Percentiles rank a stretch among this genome's conserved stretches.
phyloP scores from a whole-genome alignment of 2,113 vertebrate genomes.

The Mirounga angustirostris region DNA sequence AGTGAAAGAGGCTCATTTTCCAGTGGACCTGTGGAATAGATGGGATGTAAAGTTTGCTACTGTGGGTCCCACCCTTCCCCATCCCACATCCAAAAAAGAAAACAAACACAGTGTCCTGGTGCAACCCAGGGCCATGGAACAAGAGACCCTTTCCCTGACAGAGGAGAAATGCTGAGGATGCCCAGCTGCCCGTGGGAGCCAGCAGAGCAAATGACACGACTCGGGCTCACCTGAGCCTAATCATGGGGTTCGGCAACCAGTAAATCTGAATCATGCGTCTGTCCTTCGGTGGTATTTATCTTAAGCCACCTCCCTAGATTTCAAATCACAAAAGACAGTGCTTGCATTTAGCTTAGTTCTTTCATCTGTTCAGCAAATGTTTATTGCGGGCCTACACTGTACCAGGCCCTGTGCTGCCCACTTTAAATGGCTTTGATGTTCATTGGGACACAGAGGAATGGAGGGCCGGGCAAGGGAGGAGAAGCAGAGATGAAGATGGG shows the following conservation, averaged over 20 bases:
- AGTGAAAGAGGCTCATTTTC: neutral
- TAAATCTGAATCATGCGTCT: rapidly evolving
- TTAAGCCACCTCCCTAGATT: neutral
- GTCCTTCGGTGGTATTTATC: neutral
- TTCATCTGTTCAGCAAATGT: neutral
- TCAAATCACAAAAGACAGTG: conserved; percentile 19
- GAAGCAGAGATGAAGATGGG: neutral
- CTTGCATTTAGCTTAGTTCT: neutral
- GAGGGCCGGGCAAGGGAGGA: neutral
- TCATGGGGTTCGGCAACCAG: rapidly evolving
- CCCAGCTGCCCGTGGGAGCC: rapidly evolving
- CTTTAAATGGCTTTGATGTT: neutral
- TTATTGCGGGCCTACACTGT: neutral
- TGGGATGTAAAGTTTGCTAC: rapidly evolving
- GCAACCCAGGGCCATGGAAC: neutral
- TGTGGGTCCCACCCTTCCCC: neutral
- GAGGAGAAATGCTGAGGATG: neutral
- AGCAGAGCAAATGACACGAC: neutral
- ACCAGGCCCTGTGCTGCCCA: neutral
- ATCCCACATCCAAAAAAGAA: neutral
- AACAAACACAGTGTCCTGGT: neutral
- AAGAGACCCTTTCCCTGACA: neutral
- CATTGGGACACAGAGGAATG: neutral
- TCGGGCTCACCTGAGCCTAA: neutral
- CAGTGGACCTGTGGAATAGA: neutral